Evolutionary conservation across 2,113 vertebrate genomes (phyloP).

Genomic region (Prunella fulvescens): DNA sequence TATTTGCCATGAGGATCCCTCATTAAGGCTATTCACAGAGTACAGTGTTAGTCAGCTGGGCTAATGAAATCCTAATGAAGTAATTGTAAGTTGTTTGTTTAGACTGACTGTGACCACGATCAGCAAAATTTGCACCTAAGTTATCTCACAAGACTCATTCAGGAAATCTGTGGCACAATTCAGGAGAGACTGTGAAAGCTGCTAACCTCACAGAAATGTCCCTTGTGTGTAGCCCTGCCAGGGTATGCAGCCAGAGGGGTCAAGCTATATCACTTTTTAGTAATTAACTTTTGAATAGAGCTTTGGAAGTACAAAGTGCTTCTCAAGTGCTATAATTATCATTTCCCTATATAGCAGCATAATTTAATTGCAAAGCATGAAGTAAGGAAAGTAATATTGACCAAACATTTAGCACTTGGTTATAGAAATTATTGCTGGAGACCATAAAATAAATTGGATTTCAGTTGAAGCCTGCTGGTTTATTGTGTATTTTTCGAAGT

Average conservation of each 20-base stretch:
- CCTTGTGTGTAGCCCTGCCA: not conserved
- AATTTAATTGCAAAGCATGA: not conserved
- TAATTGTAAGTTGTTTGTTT: constrained; percentile 10
- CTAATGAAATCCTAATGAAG: not conserved
- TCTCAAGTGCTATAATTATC: not conserved
- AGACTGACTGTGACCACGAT: not conserved
- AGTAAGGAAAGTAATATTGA: not conserved
- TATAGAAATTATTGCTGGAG: not conserved
- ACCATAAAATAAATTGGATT: constrained; percentile 16
- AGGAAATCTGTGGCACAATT: not conserved
- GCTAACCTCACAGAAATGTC: not conserved
- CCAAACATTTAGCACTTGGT: not conserved
- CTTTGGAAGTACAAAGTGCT: not conserved
- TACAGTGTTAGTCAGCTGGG: not conserved
- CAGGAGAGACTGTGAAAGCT: not conserved
- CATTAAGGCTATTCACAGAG: not conserved
- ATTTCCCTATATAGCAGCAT: not conserved
- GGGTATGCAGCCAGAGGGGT: not conserved
- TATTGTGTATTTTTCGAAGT: not conserved
- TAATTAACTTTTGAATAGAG: constrained; percentile 6
- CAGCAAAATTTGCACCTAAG: not conserved
- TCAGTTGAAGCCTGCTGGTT: not conserved
- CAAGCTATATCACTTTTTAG: constrained; percentile 7
- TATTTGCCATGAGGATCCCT: not conserved
- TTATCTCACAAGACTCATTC: constrained; percentile 4